Evolutionary conservation across 2,113 vertebrate species (phyloP), one percentile per base, ranked within the genome.

Genomic region (Thymallus thymallus): DNA sequence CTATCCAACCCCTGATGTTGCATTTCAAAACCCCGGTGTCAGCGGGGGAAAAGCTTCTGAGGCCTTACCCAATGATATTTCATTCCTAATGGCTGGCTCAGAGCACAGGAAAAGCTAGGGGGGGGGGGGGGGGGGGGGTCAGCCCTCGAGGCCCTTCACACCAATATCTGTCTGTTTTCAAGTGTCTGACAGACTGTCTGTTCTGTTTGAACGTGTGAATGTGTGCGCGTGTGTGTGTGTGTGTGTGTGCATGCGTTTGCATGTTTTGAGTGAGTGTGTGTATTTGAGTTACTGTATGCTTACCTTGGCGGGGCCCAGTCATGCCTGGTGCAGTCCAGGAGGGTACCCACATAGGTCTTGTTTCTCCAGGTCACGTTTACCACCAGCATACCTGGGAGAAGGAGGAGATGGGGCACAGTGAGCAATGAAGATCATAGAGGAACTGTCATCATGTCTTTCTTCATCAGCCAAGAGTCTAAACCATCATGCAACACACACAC

Each of bases 281-380:
- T 32, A 22, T 66, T 29, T 68, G 66, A 12, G n/a, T 62, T 35
- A 7, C 6, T 9, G 20, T 22, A 22, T 65, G 0, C 88, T 88
- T 87, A 98, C 96, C 96, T 93, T 2, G 96, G 96, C 16, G 96
- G 96, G 0, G 96, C 96, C 96, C 96, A 98, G 81, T 98, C 95
- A 0, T 98, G 96, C 72, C 96, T 91, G 0, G 96, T 97, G 82
- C 96, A 98, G 91, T 98, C 96, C 7, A 98, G 91, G 79, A 98
- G 89, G 0, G 96, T 98, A 22, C 96, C 96, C 46, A 98, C 96
- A 0, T 98, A 98, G 0, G 96, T 97, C 91, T 98, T 98, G 87
- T 98, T 98, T 81, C 96, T 94, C 96, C 96, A 98, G 3, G 96
- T 98, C 73, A 98, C 96, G 1, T 98, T 98, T 0, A 98, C 96